phyloP scores from a whole-genome alignment of 2,888 invertebrate genomes.

The Agrochola lota region DNA sequence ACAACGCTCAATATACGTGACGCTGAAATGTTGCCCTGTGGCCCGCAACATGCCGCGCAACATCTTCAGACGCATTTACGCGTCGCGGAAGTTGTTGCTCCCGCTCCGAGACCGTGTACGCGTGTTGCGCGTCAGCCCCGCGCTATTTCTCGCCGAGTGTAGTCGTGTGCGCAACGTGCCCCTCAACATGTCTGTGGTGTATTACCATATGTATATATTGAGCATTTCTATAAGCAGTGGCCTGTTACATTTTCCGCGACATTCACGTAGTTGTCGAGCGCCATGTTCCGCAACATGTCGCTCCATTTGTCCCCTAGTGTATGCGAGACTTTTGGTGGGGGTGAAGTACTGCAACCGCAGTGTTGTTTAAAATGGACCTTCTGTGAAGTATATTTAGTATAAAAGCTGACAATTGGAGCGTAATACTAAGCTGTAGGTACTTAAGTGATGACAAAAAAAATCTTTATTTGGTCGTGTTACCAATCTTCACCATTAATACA shows the following conservation, averaged over 20 bases:
- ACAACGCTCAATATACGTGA: too few species aligned
- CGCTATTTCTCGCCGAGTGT: not conserved
- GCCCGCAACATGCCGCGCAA: too few species aligned
- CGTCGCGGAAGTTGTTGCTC: not conserved
- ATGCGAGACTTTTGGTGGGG: too few species aligned
- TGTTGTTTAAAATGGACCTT: slow-evolving; percentile 23
- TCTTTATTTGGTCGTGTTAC: slow-evolving; percentile 29
- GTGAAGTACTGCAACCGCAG: not conserved
- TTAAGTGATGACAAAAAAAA: slow-evolving; percentile 42
- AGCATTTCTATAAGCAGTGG: too few species aligned
- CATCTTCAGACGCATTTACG: not conserved
- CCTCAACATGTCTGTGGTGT: not conserved
- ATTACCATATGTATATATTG: not conserved
- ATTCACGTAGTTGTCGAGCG: too few species aligned
- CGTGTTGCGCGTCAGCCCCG: not conserved
- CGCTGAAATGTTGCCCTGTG: too few species aligned
- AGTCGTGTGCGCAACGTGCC: too few species aligned
- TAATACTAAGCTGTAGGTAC: slow-evolving; percentile 38
- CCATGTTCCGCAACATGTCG: too few species aligned
- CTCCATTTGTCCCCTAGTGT: too few species aligned
- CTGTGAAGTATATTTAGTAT: not conserved
- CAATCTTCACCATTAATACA: slow-evolving; percentile 32
- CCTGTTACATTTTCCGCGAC: too few species aligned
- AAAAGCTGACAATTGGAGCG: slow-evolving; percentile 42
- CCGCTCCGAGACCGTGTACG: not conserved